A percentile compares a stretch with the other conserved stretches of the same genome.
These are phyloP conservation scores for Eledone cirrhosa DNA, from an alignment of 2,888 invertebrate species.

Conservation along the genomic window DNA sequence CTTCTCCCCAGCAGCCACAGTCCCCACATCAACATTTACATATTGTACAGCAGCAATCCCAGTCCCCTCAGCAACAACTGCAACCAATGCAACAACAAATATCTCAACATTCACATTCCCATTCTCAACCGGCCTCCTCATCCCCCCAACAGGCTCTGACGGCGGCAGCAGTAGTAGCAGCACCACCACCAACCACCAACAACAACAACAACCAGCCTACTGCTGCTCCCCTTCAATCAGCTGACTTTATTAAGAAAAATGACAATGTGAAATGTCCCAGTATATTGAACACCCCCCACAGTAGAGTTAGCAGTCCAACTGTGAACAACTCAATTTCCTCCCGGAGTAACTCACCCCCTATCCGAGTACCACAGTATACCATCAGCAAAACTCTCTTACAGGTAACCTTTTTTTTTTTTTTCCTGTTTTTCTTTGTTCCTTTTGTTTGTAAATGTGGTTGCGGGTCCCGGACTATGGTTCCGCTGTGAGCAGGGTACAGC, in stretches of 20 bases:
- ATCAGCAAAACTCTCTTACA: conserved; percentile 31
- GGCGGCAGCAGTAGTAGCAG: neutral
- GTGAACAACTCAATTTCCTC: neutral
- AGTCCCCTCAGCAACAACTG: neutral
- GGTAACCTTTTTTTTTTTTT: neutral
- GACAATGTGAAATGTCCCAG: conserved; percentile 14
- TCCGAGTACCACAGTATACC: conserved; percentile 58
- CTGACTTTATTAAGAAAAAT: conserved; percentile 13
- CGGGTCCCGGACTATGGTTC: too few relatives aligned
- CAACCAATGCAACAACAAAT: conserved; percentile 19
- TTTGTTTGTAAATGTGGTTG: too few relatives aligned
- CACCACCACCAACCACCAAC: conserved; percentile 19
- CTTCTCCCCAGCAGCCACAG: conserved; percentile 16
- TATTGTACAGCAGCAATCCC: conserved; percentile 19
- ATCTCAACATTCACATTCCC: neutral
- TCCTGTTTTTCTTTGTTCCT: too few relatives aligned
- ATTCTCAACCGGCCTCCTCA: conserved; percentile 22
- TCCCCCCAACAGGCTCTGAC: neutral
- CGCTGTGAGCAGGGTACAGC: too few relatives aligned
- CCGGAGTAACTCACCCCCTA: conserved; percentile 45
- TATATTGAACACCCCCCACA: conserved; percentile 23
- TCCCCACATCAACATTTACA: conserved; percentile 30
- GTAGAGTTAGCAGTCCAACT: conserved; percentile 13
- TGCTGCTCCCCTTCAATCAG: conserved; percentile 9
- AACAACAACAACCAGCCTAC: conserved; percentile 17